Evolutionary conservation across 2,888 invertebrate species (phyloP), one percentile per base, ranked within the genome.

Genomic region (Nomada ruficornis): DNA sequence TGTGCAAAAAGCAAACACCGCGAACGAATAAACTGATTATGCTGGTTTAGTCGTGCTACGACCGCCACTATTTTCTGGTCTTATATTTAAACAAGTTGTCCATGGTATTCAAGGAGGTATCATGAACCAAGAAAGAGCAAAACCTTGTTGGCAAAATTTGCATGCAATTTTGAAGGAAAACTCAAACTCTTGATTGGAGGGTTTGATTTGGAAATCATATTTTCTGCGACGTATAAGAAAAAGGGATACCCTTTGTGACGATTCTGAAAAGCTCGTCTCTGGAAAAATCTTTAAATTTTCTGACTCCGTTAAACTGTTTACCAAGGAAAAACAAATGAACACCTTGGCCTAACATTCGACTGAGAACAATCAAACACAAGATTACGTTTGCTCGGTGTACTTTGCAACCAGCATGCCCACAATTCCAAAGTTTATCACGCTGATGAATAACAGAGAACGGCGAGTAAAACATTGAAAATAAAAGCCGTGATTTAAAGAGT

Each of bases 21-120:
- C 65, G 7, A 36, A 55, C 82, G 60, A 60, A 60, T 50, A 74
- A 80, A 70, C 52, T 80, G 71, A 71, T 80, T 80, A 67, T 57
- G 1, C 2, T n/a, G 13, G 47, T 64, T 44, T 78, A 52, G n/a
- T 47, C 63, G 52, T 64, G 4, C 44, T 2, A 36, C 60, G 29
- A 36, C 0, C 47, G 57, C n/a, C 29, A 50, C 47, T 57, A 64
- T 65, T 59, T 59, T 65, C 57, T 36, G 29, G 11, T 23, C 11
- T 62, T 15, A 42, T 52, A 20, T 10, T n/a, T 1, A 26, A 47
- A 15, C 47, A 47, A 7, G 36, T 36, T 36, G 36, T 7, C 7
- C 29, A 29, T 29, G 29, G 29, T 29, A 7, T 29, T 29, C 29
- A 7, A 29, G 29, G 29, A 0, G 29, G 29, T 29, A 29, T 29